phyloP scores from a whole-genome alignment of 2,113 vertebrate species.

The Abramis brama region DNA sequence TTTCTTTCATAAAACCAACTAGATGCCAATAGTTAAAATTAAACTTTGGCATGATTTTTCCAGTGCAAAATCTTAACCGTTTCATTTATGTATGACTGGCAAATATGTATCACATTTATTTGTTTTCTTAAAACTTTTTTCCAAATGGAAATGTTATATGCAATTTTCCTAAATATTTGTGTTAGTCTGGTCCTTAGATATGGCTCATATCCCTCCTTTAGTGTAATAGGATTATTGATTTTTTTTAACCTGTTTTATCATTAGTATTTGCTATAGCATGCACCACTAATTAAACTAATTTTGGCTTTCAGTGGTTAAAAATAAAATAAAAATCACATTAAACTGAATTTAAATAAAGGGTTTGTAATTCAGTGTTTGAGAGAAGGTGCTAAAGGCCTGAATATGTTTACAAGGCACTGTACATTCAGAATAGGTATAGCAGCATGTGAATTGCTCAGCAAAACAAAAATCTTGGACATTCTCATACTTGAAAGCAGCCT shows the following conservation, averaged over 20 bases:
- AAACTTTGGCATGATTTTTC: too few relatives aligned
- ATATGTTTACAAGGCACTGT: not conserved
- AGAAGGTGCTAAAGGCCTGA: not conserved
- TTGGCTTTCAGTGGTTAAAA: not conserved
- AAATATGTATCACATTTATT: too few relatives aligned
- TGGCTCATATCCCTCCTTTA: not conserved
- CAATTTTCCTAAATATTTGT: too few relatives aligned
- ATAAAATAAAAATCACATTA: not conserved
- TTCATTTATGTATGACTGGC: too few relatives aligned
- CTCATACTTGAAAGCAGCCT: constrained; percentile 2
- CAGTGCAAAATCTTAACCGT: too few relatives aligned
- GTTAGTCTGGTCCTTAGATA: not conserved
- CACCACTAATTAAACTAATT: not conserved
- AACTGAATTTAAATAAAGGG: not conserved
- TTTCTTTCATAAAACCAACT: too few relatives aligned
- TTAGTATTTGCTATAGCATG: not conserved
- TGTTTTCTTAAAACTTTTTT: too few relatives aligned
- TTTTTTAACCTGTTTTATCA: not conserved
- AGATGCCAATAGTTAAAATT: too few relatives aligned
- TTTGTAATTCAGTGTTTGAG: not conserved
- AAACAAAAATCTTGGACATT: not conserved
- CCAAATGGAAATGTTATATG: too few relatives aligned
- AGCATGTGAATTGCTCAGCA: constrained; percentile 19
- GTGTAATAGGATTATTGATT: not conserved
- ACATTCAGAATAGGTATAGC: not conserved